Evolutionary conservation across 2,888 invertebrate species (phyloP), one percentile per base, ranked within the genome.

Genomic region (Netelia virgata): DNA sequence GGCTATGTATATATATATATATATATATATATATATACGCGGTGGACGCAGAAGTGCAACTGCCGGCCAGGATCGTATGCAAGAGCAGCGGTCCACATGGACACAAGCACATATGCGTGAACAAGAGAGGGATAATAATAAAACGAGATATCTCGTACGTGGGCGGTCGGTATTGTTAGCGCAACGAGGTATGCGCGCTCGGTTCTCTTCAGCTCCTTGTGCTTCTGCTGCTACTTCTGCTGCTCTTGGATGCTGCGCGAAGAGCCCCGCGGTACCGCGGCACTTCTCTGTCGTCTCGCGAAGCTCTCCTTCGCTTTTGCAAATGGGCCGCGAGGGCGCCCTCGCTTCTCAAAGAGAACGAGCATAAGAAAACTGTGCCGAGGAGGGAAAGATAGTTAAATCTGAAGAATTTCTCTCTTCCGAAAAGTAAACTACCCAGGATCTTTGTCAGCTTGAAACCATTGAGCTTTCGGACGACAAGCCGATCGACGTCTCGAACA

Each of bases 131-230:
- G 90, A 92, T 92, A 92, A 92, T 92, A 92, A 92, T 92, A 91
- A 92, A 91, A 92, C 91, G 91, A 92, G 92, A 92, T 92, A 91
- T 91, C 92, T 91, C 91, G 91, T 90, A 91, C 91, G 92, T 92
- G 92, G 92, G 92, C 92, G 92, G 92, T 92, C 92, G 79, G 92
- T 92, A 92, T 92, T 92, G 92, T 92, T 92, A 92, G 92, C 90
- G 92, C 92, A 92, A 92, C 91, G 91, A 92, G 91, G 91, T 90
- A 92, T 92, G 91, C 91, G 88, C 82, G 81, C 28, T 14, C 79
- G 79, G 47, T 82, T 85, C 79, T 85, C 75, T 61, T 72, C 16
- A 43, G 64, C 55, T 78, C 78, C 78, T 74, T 78, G 74, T 63
- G 73, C 68, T 36, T 43, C 28, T 73, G 75, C 72, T 63, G 64